Conservation (phyloP, 1,140 invertebrate genomes). For the Trypoxylus dichotomus region DNA sequence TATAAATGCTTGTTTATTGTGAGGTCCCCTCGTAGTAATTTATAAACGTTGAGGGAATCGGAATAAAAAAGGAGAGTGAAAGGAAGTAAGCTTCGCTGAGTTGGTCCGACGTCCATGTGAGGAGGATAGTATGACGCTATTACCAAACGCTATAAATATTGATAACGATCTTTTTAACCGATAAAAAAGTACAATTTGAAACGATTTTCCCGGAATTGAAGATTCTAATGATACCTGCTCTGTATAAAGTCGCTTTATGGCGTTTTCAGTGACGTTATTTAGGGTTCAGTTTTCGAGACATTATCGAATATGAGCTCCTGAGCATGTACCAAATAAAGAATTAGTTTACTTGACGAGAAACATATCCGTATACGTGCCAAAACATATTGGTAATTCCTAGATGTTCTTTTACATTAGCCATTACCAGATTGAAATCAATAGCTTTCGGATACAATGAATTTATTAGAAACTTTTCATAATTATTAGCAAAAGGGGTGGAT, state of each 20-base stretch:
- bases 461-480: background rate
- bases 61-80: background rate
- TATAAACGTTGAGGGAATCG: background rate
- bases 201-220: constrained; percentile 8
- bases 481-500: background rate
- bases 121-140: constrained; percentile 2
- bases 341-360: background rate
- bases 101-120: background rate
- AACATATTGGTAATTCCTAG: no score
- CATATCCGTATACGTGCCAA: background rate
- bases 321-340: constrained; percentile 6
- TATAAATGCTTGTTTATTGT: background rate
- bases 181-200: constrained; percentile 26
- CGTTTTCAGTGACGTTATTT: background rate
- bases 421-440: no score
- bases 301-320: constrained; percentile 7
- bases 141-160: constrained; percentile 17
- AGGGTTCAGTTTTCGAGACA: background rate
- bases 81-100: background rate
- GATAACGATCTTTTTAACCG: constrained; percentile 17
- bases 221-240: background rate
- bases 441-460: no score
- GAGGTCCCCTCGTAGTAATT: background rate
- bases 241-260: background rate
- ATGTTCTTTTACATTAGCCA: no score